Evolutionary conservation across 2,113 vertebrate genomes (phyloP), one percentile per base, ranked within the genome.

Genomic region (Solea senegalensis): DNA sequence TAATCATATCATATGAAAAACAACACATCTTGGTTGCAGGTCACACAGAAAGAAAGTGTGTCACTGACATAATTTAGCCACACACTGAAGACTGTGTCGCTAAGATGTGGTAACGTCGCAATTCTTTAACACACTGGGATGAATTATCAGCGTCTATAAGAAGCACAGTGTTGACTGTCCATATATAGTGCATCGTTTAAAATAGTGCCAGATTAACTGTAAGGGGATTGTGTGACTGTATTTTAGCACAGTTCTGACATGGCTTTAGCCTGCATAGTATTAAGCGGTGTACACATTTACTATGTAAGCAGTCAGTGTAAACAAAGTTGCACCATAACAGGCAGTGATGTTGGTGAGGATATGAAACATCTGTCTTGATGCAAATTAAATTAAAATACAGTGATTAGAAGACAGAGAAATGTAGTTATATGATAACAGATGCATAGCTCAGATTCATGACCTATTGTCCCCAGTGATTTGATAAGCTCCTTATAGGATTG

Each of bases 161-260:
- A 76, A 69, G 40, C 48, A 59, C 57, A 55, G 67, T 72, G 50
- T 81, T 79, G 53, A 59, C 65, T 5, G 15, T 70, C 67, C 82
- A 81, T 75, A 56, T 71, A 81, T 78, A 86, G 81, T 21, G 14
- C 56, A 21, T 41, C 55, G 40, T 54, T 69, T 74, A 74, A 83
- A 90, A 74, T 45, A 66, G 80, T 27, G 72, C 43, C 76, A 26
- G 86, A 74, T 90, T 90, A 92, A 72, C 65, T 62, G 7, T 89
- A 87, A 90, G 80, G 79, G 77, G 90, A 77, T 92, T 92, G 87
- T 57, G 60, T 54, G 39, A 39, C 46, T 54, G 12, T 69, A 12
- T 45, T 9, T 45, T 12, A 10, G 3, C 8, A 12, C 34, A 34
- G 34, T 34, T 34, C 34, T 34, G 34, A 34, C 34, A 34, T 50